These are phyloP conservation scores for Hippocampus mohnikei DNA, from an alignment of 2,113 vertebrate genomes.

Conservation along the genomic window DNA sequence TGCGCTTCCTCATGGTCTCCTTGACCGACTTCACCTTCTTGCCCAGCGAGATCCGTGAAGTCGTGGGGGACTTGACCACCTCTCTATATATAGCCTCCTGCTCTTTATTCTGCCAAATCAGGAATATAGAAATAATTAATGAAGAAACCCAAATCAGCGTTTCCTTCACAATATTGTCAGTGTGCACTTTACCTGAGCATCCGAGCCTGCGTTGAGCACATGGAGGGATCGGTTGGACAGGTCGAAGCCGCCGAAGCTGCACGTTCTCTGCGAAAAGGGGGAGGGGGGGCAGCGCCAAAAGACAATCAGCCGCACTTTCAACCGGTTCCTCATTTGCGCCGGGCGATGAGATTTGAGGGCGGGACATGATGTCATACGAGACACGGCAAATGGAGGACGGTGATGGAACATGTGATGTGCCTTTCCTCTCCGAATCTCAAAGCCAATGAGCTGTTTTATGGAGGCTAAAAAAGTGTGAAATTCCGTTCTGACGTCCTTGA, in stretches of 20 bases:
- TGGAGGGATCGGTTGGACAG: conserved; percentile 91
- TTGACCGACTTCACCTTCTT: conserved; percentile 99
- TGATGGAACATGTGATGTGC: conserved; percentile 1
- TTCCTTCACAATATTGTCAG: neutral
- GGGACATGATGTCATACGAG: conserved; percentile 55
- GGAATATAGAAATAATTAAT: neutral
- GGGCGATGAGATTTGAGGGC: conserved; percentile 55
- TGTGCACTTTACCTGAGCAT: conserved; percentile 79
- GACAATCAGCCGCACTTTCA: conserved; percentile 36
- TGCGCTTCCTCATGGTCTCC: conserved; percentile 98
- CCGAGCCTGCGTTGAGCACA: conserved; percentile 77
- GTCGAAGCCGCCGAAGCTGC: conserved; percentile 97
- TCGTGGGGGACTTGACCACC: conserved; percentile 89
- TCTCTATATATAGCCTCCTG: conserved; percentile 91
- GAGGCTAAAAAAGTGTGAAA: neutral
- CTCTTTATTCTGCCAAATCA: conserved; percentile 77
- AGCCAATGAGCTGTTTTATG: conserved; percentile 30
- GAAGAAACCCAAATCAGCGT: neutral
- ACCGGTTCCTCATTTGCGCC: conserved; percentile 25
- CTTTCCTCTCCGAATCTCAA: conserved; percentile 23
- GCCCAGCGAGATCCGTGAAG: conserved; percentile 91
- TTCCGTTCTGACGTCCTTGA: conserved; percentile 23
- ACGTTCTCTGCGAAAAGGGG: conserved; percentile 81
- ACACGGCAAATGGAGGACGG: neutral
- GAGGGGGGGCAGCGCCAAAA: conserved; percentile 26